Evolutionary conservation across 2,113 vertebrate genomes (phyloP).

Genomic region (Oncorhynchus mykiss): DNA sequence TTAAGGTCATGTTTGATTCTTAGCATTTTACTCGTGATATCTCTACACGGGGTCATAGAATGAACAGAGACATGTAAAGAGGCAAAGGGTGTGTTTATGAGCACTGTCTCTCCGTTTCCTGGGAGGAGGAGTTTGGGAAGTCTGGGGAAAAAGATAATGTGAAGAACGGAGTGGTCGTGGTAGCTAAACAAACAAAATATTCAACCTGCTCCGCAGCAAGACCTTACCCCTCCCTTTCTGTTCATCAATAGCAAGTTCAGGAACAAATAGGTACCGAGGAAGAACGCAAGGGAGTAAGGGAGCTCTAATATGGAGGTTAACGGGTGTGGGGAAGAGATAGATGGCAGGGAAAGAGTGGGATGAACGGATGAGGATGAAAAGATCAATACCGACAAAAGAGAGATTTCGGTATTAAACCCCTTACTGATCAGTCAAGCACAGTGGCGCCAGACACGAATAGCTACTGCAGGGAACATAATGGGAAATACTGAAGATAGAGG

Average conservation of each 20-base stretch:
- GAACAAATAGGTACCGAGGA: neutral
- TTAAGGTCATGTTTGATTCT: too few relatives aligned
- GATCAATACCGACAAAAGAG: neutral
- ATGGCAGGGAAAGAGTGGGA: neutral
- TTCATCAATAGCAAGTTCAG: neutral
- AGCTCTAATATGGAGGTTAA: neutral
- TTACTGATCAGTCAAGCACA: too few relatives aligned
- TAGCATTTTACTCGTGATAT: too few relatives aligned
- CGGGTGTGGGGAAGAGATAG: neutral
- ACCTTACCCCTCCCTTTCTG: neutral
- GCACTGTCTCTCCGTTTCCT: too few relatives aligned
- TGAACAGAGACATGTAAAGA: neutral
- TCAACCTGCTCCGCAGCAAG: neutral
- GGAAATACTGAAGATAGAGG: neutral
- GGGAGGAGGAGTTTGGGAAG: neutral
- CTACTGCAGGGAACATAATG: neutral
- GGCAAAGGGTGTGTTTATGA: too few relatives aligned
- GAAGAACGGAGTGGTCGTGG: neutral
- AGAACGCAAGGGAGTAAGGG: neutral
- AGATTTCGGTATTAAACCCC: too few relatives aligned
- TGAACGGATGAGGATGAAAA: neutral
- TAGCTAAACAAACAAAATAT: slow-evolving; percentile 9
- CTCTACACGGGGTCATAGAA: neutral
- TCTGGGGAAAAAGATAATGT: neutral
- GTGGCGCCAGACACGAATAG: too few relatives aligned